A percentile compares a stretch with the other conserved stretches of the same genome.
phyloP scores from a whole-genome alignment of 1,140 invertebrate genomes.

The Caenorhabditis tropicalis region DNA sequence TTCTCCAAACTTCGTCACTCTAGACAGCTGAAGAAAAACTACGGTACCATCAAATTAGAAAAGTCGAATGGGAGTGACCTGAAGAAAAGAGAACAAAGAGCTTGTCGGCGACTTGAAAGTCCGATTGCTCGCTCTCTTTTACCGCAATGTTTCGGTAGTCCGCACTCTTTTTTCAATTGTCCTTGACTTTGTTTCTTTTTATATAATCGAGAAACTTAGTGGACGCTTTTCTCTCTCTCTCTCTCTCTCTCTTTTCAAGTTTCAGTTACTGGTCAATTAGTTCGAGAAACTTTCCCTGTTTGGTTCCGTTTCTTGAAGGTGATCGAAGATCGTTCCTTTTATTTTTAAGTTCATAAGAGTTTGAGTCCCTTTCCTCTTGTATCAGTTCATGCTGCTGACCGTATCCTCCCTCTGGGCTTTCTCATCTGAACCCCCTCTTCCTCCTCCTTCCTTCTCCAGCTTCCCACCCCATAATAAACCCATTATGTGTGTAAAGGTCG shows the following conservation, averaged over 20 bases:
- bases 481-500: slow-evolving; percentile 44
- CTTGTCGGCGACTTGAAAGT: slow-evolving; percentile 31
- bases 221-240: too few species aligned
- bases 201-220: too few species aligned
- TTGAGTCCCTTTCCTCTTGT: too few species aligned
- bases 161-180: neutral
- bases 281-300: too few species aligned
- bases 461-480: slow-evolving; percentile 22
- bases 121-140: slow-evolving; percentile 8
- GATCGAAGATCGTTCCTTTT: too few species aligned
- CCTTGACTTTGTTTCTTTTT: neutral
- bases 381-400: neutral
- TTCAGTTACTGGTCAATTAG: too few species aligned
- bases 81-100: slow-evolving; percentile 27
- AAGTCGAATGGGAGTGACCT: neutral
- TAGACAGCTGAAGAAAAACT: neutral
- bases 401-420: neutral
- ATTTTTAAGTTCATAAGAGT: too few species aligned
- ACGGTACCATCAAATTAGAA: slow-evolving; percentile 25
- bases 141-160: neutral
- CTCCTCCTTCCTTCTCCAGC: neutral
- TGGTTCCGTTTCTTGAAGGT: too few species aligned
- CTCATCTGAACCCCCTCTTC: neutral
- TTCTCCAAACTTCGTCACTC: neutral
- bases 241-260: too few species aligned